Evolutionary conservation across 2,888 invertebrate genomes (phyloP).

Genomic region (Patella ulyssiponensis): DNA sequence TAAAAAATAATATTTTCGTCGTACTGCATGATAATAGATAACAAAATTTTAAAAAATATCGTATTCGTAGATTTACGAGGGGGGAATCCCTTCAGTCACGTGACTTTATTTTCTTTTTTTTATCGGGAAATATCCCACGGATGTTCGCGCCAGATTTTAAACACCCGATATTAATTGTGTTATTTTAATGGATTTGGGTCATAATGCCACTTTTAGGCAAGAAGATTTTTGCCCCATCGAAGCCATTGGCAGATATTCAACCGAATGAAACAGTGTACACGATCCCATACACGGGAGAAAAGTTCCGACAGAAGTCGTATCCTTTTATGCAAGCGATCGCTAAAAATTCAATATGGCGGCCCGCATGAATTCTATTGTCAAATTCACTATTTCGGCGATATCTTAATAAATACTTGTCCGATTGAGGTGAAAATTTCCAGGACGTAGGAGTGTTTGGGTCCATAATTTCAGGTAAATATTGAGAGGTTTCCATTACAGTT

Average conservation of each 20-base stretch:
- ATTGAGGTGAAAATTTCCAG: not conserved
- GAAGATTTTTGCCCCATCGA: conserved; percentile 56
- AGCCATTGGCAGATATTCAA: conserved; percentile 51
- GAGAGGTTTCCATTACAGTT: not conserved
- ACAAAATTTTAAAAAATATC: not conserved
- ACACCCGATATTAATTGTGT: conserved; percentile 45
- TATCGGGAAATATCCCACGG: conserved; percentile 33
- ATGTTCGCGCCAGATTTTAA: conserved; percentile 70
- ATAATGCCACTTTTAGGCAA: conserved; percentile 69
- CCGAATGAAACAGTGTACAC: conserved; percentile 60
- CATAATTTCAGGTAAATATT: not conserved
- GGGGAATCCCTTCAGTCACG: conserved; percentile 19
- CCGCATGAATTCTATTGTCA: conserved; percentile 41
- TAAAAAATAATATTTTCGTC: not conserved
- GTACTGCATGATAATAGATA: not conserved
- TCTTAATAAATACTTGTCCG: not conserved
- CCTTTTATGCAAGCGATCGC: conserved; percentile 46
- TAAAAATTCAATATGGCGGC: conserved; percentile 67
- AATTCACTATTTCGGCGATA: not conserved
- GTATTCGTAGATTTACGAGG: not conserved
- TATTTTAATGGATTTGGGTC: conserved; percentile 44
- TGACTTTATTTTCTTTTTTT: conserved; percentile 17
- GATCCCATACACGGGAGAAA: conserved; percentile 68
- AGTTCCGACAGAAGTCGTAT: conserved; percentile 69
- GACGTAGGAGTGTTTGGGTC: not conserved